These are phyloP conservation scores for Aradophagus sp. DNA, from an alignment of 1,140 invertebrate species.

Conservation along the genomic window DNA sequence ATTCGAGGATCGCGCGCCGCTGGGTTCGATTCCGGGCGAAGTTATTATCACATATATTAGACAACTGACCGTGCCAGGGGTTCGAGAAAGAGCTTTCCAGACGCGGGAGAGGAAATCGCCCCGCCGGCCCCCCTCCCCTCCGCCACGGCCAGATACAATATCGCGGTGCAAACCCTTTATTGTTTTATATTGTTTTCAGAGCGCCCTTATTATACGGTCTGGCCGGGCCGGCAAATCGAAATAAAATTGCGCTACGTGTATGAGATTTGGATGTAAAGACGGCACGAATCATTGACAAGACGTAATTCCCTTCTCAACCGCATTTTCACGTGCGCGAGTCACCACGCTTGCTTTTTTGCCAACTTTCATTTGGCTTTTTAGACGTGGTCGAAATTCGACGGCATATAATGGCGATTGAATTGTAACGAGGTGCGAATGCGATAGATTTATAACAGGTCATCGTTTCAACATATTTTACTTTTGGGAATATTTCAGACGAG, in stretches of 20 bases:
- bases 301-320: constrained; percentile 16
- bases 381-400: too few relatives aligned
- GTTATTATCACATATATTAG: constrained; percentile 69
- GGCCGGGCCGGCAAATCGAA: constrained; percentile 54
- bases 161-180: constrained; percentile 66
- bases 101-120: constrained; percentile 39
- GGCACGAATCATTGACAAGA: constrained; percentile 25
- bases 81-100: constrained; percentile 51
- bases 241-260: constrained; percentile 57
- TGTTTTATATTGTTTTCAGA: constrained; percentile 67
- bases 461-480: too few relatives aligned
- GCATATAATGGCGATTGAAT: too few relatives aligned
- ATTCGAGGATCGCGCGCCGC: constrained; percentile 63
- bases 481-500: too few relatives aligned
- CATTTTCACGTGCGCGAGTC: background rate
- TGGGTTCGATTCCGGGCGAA: constrained; percentile 61
- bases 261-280: constrained; percentile 35
- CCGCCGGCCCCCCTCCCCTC: constrained; percentile 18
- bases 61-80: constrained; percentile 60
- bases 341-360: constrained; percentile 13
- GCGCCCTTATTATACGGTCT: constrained; percentile 58
- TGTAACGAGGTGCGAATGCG: too few relatives aligned
- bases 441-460: too few relatives aligned
- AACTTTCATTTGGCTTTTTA: too few relatives aligned
- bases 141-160: constrained; percentile 62